phyloP scores from a whole-genome alignment of 2,888 invertebrate species.

The Gymnoscelis rufifasciata region DNA sequence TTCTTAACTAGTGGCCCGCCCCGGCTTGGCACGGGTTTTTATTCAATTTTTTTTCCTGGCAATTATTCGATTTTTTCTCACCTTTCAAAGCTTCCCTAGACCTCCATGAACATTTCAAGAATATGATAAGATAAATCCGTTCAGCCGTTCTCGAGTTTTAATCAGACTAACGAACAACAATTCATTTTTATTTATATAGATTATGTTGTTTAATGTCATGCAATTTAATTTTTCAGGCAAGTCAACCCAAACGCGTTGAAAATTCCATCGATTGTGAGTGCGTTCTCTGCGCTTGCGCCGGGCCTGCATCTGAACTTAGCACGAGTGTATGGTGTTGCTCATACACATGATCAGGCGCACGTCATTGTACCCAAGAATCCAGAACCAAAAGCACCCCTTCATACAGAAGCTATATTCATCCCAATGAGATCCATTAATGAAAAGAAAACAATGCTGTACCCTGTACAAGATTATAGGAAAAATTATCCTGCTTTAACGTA shows the following conservation, averaged over 20 bases:
- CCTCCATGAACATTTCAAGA: too few species aligned
- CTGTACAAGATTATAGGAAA: not conserved
- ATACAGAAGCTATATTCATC: conserved; percentile 12
- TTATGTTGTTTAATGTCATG: too few species aligned
- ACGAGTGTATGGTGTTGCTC: conserved; percentile 24
- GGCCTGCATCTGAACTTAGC: conserved; percentile 37
- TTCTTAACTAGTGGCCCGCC: too few species aligned
- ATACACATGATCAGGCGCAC: conserved; percentile 9
- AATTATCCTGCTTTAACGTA: too few species aligned
- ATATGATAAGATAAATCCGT: too few species aligned
- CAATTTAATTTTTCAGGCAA: conserved; percentile 15
- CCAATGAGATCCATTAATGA: not conserved
- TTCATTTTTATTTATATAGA: too few species aligned
- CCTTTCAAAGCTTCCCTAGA: too few species aligned
- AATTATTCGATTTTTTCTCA: too few species aligned
- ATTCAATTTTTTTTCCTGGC: too few species aligned
- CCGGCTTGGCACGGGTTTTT: too few species aligned
- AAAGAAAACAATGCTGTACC: conserved; percentile 7
- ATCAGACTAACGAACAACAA: too few species aligned
- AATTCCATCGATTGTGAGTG: conserved; percentile 4
- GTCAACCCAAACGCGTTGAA: conserved; percentile 1
- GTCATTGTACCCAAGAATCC: not conserved
- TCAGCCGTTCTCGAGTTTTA: too few species aligned
- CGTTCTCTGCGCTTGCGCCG: conserved; percentile 7
- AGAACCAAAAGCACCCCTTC: conserved; percentile 1